These are phyloP conservation scores for Piscicola geometra DNA, from an alignment of 2,888 invertebrate species.

Conservation along the genomic window DNA sequence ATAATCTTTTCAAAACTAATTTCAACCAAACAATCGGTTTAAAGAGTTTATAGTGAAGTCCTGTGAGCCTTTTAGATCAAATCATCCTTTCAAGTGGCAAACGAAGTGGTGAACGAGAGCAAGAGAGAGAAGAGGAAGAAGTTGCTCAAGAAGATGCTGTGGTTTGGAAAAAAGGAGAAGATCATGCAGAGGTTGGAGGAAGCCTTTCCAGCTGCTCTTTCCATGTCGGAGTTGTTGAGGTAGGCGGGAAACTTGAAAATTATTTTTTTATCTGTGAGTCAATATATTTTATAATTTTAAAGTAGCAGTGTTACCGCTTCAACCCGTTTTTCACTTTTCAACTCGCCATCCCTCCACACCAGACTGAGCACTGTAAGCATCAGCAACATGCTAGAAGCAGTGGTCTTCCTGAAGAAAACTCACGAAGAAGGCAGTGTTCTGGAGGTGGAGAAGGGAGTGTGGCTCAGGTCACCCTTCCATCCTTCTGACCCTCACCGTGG, in stretches of 20 bases:
- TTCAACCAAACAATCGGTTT: no score
- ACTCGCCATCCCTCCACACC: no score
- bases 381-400: slow-evolving; percentile 48
- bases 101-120: slow-evolving; percentile 26
- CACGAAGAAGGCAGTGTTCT: slow-evolving; percentile 48
- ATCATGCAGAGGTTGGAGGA: slow-evolving; percentile 51
- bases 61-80: no score
- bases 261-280: background rate
- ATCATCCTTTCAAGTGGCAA: background rate
- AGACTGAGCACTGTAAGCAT: slow-evolving; percentile 35
- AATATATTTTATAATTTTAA: slow-evolving; percentile 1
- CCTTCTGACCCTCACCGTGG: slow-evolving; percentile 46
- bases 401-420: slow-evolving; percentile 50
- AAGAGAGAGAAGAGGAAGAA: slow-evolving; percentile 30
- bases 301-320: no score
- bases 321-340: no score
- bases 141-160: slow-evolving; percentile 38
- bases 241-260: slow-evolving; percentile 37
- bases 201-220: slow-evolving; percentile 50
- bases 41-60: no score
- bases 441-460: slow-evolving; percentile 49
- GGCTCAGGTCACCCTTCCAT: slow-evolving; percentile 51
- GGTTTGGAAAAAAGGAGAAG: slow-evolving; percentile 48
- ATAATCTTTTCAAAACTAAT: no score
- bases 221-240: slow-evolving; percentile 48